Conservation (phyloP, 2,113 vertebrate species). For the Numenius arquata region DNA sequence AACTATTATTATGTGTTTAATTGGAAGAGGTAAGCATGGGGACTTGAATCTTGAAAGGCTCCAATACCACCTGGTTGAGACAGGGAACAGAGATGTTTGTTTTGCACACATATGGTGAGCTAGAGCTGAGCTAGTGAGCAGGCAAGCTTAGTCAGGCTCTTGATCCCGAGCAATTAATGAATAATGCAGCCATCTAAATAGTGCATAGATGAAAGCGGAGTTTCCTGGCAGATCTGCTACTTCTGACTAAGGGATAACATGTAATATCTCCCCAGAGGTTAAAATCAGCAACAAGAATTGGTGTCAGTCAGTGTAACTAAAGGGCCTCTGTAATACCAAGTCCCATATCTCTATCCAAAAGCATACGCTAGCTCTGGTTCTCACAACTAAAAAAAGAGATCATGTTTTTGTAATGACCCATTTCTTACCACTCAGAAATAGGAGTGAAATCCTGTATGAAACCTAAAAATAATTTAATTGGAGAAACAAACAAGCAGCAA, state of each 20-base stretch:
- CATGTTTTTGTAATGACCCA: not conserved
- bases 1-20: not conserved
- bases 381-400: not conserved
- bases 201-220: not conserved
- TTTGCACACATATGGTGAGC: not conserved
- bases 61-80: not conserved
- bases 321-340: not conserved
- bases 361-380: not conserved
- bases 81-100: not conserved
- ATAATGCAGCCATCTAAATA: not conserved
- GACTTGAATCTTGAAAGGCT: not conserved
- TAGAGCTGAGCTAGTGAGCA: not conserved
- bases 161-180: not conserved
- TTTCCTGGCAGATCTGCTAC: not conserved
- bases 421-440: not conserved
- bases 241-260: not conserved
- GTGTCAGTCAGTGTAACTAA: not conserved
- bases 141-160: no score
- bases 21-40: not conserved
- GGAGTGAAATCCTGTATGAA: not conserved
- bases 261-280: not conserved
- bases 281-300: not conserved
- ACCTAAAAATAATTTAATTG: not conserved
- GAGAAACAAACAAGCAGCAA: not conserved
- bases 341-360: not conserved